Conservation (phyloP, 2,113 vertebrate genomes). For the Zosterops hypoxanthus region DNA sequence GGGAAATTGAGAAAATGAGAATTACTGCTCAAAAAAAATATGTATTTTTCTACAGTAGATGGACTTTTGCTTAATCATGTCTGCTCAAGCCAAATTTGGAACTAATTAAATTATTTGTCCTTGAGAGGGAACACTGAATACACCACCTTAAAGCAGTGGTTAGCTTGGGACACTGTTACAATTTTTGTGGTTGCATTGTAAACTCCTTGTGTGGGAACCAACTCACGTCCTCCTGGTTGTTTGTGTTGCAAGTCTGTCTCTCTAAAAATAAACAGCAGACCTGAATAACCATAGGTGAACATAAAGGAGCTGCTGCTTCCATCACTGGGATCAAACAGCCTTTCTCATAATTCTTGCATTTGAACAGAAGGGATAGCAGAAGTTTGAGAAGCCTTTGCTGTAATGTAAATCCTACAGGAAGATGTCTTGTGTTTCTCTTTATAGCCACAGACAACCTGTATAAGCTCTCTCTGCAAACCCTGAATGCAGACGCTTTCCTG, state of each 20-base stretch:
- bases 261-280: background rate
- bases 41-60: background rate
- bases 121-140: background rate
- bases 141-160: background rate
- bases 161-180: background rate
- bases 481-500: slow-evolving; percentile 93
- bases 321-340: background rate
- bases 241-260: background rate
- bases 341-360: background rate
- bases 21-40: background rate
- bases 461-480: slow-evolving; percentile 94
- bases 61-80: background rate
- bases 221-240: background rate
- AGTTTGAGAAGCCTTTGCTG: background rate
- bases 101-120: background rate
- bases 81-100: background rate
- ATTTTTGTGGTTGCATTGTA: background rate
- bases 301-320: background rate
- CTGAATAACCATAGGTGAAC: background rate
- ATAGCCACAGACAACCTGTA: slow-evolving; percentile 92
- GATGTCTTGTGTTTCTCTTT: slow-evolving; percentile 40
- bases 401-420: background rate
- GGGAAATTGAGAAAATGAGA: background rate
- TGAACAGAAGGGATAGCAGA: background rate
- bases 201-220: background rate